These are phyloP conservation scores for Drosophila albomicans DNA, from an alignment of 1,140 invertebrate genomes.

Conservation along the genomic window DNA sequence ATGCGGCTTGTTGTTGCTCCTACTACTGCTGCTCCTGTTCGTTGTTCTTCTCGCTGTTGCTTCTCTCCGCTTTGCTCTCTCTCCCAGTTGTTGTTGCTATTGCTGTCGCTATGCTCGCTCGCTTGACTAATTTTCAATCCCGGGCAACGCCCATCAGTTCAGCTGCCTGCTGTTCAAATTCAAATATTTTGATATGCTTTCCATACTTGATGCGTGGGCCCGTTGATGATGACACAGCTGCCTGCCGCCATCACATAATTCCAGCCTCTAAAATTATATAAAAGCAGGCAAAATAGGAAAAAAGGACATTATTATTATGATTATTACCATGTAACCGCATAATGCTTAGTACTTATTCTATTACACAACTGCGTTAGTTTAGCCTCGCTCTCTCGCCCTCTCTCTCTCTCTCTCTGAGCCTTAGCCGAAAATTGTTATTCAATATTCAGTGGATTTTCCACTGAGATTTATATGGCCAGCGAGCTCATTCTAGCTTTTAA, in stretches of 20 bases:
- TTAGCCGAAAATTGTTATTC: slow-evolving; percentile 21
- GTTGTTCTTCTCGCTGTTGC: background rate
- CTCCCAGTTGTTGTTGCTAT: background rate
- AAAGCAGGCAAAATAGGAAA: slow-evolving; percentile 6
- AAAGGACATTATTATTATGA: slow-evolving; percentile 28
- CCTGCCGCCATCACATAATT: slow-evolving; percentile 50
- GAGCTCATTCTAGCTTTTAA: too few species aligned
- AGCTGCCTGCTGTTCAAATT: slow-evolving; percentile 54
- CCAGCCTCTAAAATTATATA: slow-evolving; percentile 29
- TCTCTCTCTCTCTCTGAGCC: background rate
- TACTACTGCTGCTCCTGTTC: background rate
- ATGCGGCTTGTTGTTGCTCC: slow-evolving; percentile 28
- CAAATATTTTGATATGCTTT: slow-evolving; percentile 79
- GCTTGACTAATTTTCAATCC: slow-evolving; percentile 61
- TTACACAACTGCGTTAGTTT: slow-evolving; percentile 31
- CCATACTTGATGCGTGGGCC: slow-evolving; percentile 57
- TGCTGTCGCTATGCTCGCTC: slow-evolving; percentile 26
- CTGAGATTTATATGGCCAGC: too few species aligned
- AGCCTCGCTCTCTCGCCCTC: background rate
- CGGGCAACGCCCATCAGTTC: slow-evolving; percentile 43
- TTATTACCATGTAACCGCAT: slow-evolving; percentile 15
- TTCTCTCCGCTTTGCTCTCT: background rate
- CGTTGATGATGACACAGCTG: slow-evolving; percentile 7
- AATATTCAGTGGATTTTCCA: background rate
- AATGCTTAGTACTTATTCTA: slow-evolving; percentile 10